Percentiles rank a stretch among this genome's conserved stretches.
These are phyloP conservation scores for Halesus radiatus DNA, from an alignment of 1,140 invertebrate genomes.

Conservation along the genomic window DNA sequence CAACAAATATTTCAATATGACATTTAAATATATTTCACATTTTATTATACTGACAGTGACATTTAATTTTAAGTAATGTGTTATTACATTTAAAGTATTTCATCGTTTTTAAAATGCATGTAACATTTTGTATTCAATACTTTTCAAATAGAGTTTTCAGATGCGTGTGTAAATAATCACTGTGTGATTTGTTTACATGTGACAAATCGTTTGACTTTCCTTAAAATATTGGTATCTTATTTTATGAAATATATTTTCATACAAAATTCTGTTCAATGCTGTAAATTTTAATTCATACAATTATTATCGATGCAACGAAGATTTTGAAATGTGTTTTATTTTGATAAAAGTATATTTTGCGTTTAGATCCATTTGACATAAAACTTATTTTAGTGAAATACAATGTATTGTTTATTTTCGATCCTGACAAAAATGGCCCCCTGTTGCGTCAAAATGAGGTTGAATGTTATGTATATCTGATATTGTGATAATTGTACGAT, in stretches of 20 bases:
- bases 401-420: neutral
- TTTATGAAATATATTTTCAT: neutral
- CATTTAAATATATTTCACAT: neutral
- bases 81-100: too few relatives aligned
- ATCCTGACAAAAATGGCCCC: conserved; percentile 1
- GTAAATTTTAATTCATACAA: conserved; percentile 9
- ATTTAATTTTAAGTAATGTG: too few relatives aligned
- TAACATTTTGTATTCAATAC: too few relatives aligned
- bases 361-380: neutral
- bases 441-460: conserved; percentile 39
- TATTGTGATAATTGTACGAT: conserved; percentile 47
- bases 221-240: neutral
- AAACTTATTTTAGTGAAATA: neutral
- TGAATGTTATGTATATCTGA: conserved; percentile 37
- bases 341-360: neutral
- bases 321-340: neutral
- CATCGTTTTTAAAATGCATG: too few relatives aligned
- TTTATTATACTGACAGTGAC: too few relatives aligned
- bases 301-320: conserved; percentile 13
- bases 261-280: neutral
- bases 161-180: too few relatives aligned
- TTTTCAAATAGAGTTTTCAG: too few relatives aligned
- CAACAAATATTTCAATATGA: neutral
- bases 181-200: too few relatives aligned
- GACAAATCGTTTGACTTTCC: neutral